Conservation (phyloP, 2,113 vertebrate genomes). For the Zosterops lateralis region DNA sequence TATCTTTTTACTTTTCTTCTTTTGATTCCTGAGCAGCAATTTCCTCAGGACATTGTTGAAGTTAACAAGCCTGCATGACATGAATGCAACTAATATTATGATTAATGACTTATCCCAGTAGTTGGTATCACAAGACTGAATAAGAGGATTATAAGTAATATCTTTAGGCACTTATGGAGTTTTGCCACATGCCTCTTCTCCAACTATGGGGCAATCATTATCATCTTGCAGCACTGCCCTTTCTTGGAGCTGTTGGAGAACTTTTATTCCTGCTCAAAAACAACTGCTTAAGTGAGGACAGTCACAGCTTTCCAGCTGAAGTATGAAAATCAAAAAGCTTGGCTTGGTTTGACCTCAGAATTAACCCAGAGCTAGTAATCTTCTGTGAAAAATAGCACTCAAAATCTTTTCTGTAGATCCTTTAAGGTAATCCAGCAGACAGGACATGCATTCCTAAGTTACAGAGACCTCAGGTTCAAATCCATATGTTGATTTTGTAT, state of each 20-base stretch:
- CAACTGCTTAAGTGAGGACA: background rate
- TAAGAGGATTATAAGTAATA: conserved; percentile 41
- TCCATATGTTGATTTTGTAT: background rate
- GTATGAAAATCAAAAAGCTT: background rate
- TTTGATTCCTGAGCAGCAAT: background rate
- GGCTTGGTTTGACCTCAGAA: background rate
- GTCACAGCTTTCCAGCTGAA: background rate
- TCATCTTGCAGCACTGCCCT: background rate
- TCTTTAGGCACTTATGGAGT: background rate
- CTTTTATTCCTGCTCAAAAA: background rate
- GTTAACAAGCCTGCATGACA: conserved; percentile 20
- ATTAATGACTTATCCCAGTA: conserved; percentile 26
- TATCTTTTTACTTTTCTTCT: background rate
- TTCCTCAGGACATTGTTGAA: background rate
- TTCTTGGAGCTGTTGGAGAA: background rate
- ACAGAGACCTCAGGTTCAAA: background rate
- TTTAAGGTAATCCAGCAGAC: background rate
- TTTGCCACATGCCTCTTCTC: background rate
- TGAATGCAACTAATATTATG: conserved; percentile 3
- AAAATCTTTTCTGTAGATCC: background rate
- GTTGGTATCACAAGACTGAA: conserved; percentile 4
- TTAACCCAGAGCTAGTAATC: background rate
- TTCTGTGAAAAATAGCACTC: background rate
- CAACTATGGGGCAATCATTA: background rate
- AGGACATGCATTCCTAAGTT: background rate